Percentiles rank a stretch among this genome's conserved stretches.
phyloP scores from a whole-genome alignment of 2,113 vertebrate genomes.

The Urocolius indicus region DNA sequence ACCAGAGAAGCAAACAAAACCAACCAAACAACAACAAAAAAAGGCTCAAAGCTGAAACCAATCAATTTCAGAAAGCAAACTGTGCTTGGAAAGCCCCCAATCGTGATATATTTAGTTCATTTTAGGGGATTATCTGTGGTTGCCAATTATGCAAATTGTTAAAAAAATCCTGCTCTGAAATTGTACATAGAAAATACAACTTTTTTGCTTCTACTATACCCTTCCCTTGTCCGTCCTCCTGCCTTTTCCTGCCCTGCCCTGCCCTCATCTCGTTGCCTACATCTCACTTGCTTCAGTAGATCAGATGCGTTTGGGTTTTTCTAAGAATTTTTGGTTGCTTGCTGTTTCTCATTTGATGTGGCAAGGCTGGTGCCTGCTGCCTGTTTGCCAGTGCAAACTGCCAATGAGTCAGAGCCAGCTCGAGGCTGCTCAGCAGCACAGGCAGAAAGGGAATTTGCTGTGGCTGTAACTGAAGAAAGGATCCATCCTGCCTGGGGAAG shows the following conservation, averaged over 20 bases:
- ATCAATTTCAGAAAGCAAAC: slow-evolving; percentile 39
- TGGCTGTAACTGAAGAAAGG: not conserved
- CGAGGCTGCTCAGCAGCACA: not conserved
- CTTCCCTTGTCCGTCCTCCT: slow-evolving; percentile 6
- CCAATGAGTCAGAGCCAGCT: not conserved
- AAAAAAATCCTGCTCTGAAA: not conserved
- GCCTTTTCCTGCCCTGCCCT: not conserved
- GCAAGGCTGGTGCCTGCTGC: not conserved
- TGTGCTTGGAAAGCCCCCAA: slow-evolving; percentile 59
- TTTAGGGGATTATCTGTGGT: slow-evolving; percentile 59
- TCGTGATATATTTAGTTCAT: slow-evolving; percentile 52
- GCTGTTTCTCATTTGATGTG: not conserved
- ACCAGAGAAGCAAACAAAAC: not conserved
- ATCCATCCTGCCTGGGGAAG: not conserved
- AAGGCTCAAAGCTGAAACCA: slow-evolving; percentile 41
- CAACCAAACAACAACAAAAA: not conserved
- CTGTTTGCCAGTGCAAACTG: not conserved
- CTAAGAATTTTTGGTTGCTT: not conserved
- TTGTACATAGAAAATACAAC: not conserved
- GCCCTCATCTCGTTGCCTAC: not conserved
- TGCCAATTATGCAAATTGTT: slow-evolving; percentile 49
- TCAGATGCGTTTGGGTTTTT: not conserved
- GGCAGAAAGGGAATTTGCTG: not conserved
- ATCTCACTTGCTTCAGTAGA: not conserved
- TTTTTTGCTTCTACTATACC: not conserved